Conservation (phyloP, 23 tunicate genomes). For the Botrylloides violaceus region DNA sequence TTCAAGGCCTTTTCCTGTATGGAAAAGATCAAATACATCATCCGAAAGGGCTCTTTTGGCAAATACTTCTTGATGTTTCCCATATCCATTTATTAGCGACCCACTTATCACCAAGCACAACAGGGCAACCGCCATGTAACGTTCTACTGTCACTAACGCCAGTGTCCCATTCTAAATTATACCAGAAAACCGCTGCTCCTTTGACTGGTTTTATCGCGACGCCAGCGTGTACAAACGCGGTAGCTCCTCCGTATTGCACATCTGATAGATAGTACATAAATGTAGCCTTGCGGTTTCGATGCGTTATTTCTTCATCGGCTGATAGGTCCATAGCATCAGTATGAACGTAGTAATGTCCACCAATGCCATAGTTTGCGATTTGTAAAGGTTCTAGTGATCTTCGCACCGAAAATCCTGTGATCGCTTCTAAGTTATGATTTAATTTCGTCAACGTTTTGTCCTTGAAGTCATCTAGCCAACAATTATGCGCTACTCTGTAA, state of each 20-base stretch:
- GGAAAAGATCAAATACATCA: too few relatives aligned
- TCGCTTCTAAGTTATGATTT: neutral
- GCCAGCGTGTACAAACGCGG: constrained; percentile 11
- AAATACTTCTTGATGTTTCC: neutral
- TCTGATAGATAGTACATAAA: constrained; percentile 16
- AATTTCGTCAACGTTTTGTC: neutral
- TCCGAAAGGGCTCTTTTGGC: neutral
- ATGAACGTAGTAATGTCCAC: constrained; percentile 8
- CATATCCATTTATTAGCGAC: constrained; percentile 27
- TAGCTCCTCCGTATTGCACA: constrained; percentile 17
- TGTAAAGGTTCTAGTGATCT: neutral
- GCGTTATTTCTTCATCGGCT: neutral
- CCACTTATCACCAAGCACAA: constrained; percentile 19
- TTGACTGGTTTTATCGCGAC: constrained; percentile 10
- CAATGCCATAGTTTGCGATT: constrained; percentile 12
- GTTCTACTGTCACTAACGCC: neutral
- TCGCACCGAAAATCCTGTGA: neutral
- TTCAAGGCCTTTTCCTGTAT: too few relatives aligned
- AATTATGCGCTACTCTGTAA: constrained; percentile 6
- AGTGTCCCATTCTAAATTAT: neutral
- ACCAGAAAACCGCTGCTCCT: constrained; percentile 26
- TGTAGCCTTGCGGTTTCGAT: constrained; percentile 19
- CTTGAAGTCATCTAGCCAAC: neutral
- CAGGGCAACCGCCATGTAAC: constrained; percentile 29
- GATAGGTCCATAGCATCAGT: neutral